Percentiles rank a stretch among this genome's conserved stretches.
Conservation (phyloP, 2,113 vertebrate genomes). For the Stigmatopora nigra region DNA sequence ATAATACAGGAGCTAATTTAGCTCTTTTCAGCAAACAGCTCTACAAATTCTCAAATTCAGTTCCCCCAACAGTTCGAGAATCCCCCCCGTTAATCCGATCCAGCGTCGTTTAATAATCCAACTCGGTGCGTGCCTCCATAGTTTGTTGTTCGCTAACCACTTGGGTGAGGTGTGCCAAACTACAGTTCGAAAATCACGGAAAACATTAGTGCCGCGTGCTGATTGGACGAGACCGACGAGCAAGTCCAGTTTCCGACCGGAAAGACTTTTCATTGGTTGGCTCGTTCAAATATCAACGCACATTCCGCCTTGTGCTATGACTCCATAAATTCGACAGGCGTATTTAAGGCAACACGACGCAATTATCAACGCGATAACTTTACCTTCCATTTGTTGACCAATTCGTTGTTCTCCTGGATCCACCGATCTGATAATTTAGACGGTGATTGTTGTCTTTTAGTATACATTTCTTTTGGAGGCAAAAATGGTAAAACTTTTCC, state of each 20-base stretch:
- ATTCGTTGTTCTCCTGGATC: constrained; percentile 63
- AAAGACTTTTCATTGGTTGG: constrained; percentile 57
- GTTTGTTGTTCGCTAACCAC: constrained; percentile 31
- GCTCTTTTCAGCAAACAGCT: constrained; percentile 25
- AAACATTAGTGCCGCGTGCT: constrained; percentile 27
- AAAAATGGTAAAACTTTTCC: constrained; percentile 45
- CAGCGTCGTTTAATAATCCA: neutral
- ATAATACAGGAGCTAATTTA: constrained; percentile 24
- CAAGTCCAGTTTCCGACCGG: neutral
- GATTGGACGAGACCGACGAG: constrained; percentile 53
- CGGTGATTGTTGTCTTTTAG: constrained; percentile 10
- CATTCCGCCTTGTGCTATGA: neutral
- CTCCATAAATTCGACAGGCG: neutral
- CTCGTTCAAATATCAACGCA: constrained; percentile 58
- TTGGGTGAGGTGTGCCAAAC: neutral
- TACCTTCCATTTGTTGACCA: constrained; percentile 64
- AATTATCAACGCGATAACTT: neutral
- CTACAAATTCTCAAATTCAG: constrained; percentile 10
- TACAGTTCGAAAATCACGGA: constrained; percentile 69
- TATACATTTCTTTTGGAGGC: constrained; percentile 2
- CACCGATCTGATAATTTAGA: constrained; percentile 48
- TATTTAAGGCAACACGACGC: neutral
- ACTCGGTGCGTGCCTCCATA: neutral
- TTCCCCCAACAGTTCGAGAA: constrained; percentile 5
- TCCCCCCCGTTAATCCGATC: constrained; percentile 9